Evolutionary conservation across 2,888 invertebrate genomes (phyloP), one percentile per base, ranked within the genome.

Genomic region (Pristionchus exspectatus): DNA sequence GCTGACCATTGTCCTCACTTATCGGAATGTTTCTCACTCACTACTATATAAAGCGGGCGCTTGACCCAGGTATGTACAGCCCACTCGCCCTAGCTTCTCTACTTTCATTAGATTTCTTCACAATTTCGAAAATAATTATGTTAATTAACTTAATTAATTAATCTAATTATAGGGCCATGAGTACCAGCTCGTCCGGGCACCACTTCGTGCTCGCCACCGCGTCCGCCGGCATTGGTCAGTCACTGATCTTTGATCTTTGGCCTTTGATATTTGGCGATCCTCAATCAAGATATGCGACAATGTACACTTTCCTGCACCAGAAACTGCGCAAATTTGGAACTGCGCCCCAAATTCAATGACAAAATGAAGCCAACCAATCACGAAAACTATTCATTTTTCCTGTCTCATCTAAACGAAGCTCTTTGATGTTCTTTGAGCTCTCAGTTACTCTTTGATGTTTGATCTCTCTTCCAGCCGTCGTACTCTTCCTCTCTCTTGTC

Each of bases 151-250:
- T 59, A 59, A 59, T 59, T 59, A 66, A n/a, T 66, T 66, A 3
- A 9, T 2, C 24, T n/a, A 24, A 66, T n/a, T n/a, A 66, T n/a
- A 59, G 59, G 9, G n/a, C 63, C 2, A 81, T 81, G 84, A 27
- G 33, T 1, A 85, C 84, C 27, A 85, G 44, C 59, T 85, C 84
- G 9, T 85, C 84, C 33, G 84, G 84, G 33, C 84, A 85, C 84
- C 59, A 85, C 33, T 85, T 59, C 59, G 59, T 85, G 24, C 30
- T 85, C 10, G 84, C 56, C 16, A 85, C 84, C 1, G 84, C 56
- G 3, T 59, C 84, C 30, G 84, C 84, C 9, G 84, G 84, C 10
- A 33, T 85, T 24, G 44, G 81, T 81, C 0, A 21, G 50, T 50
- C 30, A 7, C 21, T 81, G 9, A 33, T 69, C 24, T 69, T 69